Evolutionary conservation across 1,140 invertebrate species (phyloP), one percentile per base, ranked within the genome.

Genomic region (Pogonomyrmex barbatus): DNA sequence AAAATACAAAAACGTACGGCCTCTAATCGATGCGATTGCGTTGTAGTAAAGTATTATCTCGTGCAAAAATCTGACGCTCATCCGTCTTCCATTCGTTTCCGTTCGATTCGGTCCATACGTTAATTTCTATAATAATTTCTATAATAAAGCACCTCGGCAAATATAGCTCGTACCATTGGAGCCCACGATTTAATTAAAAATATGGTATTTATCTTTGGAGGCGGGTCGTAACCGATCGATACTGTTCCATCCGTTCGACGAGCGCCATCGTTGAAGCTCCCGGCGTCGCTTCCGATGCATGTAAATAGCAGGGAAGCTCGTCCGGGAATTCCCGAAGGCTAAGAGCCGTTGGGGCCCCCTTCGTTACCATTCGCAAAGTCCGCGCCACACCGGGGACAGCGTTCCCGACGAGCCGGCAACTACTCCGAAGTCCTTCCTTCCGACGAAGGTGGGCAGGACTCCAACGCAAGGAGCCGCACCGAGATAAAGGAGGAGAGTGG

Each of bases 331-430:
- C 79, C 79, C 79, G 79, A 83, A 83, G 79, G 79, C 68, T 83
- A 83, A 83, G 79, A 75, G 68, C 54, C 79, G 79, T 56, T 45
- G 42, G 79, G 68, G 54, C 54, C 54, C 79, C 54, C 68, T 83
- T 83, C 68, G 79, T 83, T 83, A 85, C 83, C 83, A 85, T 78
- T 85, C 83, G 58, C 83, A 78, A 85, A 85, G 71, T 79, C 83
- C 83, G 39, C 62, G 42, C 58, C 71, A 12, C 83, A 85, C 60
- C 83, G 73, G 62, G 58, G 73, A 85, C 83, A 78, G 30, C 82
- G 71, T 85, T 63, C 73, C 71, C 73, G 56, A 50, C 50, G 71
- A 77, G 45, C 56, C 45, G 24, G 62, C 83, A 85, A 79, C 83
- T 79, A 76, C 60, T 79, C 73, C 75, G 52, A 83, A 83, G 67